These are phyloP conservation scores for Brenthis ino DNA, from an alignment of 2,888 invertebrate genomes.

Conservation along the genomic window DNA sequence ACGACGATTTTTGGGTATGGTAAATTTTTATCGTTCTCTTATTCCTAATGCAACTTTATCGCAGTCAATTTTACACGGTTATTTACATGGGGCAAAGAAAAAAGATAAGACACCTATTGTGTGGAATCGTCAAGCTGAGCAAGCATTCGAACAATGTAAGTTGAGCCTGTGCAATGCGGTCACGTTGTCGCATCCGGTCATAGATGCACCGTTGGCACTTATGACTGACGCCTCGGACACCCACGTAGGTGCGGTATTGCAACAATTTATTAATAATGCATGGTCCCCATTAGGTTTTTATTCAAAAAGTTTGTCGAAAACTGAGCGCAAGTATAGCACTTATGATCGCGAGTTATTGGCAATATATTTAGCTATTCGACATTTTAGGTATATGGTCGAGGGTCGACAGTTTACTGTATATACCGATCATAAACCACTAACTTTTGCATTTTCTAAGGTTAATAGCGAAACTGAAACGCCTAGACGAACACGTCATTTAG, in stretches of 20 bases:
- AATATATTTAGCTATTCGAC: constrained; percentile 19
- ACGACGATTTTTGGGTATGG: constrained; percentile 32
- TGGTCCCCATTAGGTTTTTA: constrained; percentile 50
- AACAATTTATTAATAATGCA: constrained; percentile 40
- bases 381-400: constrained; percentile 16
- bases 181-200: constrained; percentile 16
- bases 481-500: constrained; percentile 11
- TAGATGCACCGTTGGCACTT: constrained; percentile 15
- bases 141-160: constrained; percentile 43
- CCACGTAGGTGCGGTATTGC: constrained; percentile 31
- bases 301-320: constrained; percentile 46
- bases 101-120: constrained; percentile 40
- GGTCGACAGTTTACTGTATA: background rate
- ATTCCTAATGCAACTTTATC: constrained; percentile 6
- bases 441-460: background rate
- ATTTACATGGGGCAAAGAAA: constrained; percentile 34
- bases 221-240: constrained; percentile 28
- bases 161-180: constrained; percentile 14
- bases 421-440: constrained; percentile 23
- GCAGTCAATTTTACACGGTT: background rate
- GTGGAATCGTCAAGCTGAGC: constrained; percentile 36
- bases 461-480: constrained; percentile 12
- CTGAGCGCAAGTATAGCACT: constrained; percentile 27
- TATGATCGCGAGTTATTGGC: constrained; percentile 18
- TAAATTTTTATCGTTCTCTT: constrained; percentile 33